Conservation (phyloP, 2,797 vertebrate genomes). For the Staurois parvus region DNA sequence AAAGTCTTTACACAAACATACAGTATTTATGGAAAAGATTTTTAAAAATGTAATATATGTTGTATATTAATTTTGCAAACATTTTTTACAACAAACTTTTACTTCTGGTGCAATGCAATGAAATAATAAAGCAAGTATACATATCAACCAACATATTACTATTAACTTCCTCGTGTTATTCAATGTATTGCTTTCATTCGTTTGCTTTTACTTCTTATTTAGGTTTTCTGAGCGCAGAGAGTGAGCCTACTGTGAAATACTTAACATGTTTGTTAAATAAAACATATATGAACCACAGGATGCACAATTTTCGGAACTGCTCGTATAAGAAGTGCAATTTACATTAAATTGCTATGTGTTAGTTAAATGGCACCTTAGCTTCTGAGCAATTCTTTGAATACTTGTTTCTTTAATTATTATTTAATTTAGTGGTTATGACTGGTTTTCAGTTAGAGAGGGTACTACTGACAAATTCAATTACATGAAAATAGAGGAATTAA, state of each 20-base stretch:
- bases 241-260: constrained; percentile 62
- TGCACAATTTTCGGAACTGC: constrained; percentile 79
- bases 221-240: constrained; percentile 64
- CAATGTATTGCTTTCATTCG: constrained; percentile 60
- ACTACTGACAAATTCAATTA: constrained; percentile 98
- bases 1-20: too few species aligned
- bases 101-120: not conserved
- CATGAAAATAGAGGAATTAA: constrained; percentile 93
- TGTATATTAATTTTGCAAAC: not conserved
- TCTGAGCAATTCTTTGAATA: constrained; percentile 85
- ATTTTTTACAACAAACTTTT: not conserved
- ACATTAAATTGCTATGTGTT: constrained; percentile 86
- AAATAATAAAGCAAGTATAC: not conserved
- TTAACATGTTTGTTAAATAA: constrained; percentile 73
- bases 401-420: constrained; percentile 91
- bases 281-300: constrained; percentile 78
- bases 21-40: too few species aligned
- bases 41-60: too few species aligned
- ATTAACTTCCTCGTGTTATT: constrained; percentile 9
- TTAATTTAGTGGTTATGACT: constrained; percentile 90
- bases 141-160: not conserved
- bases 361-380: constrained; percentile 84
- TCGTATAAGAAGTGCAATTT: constrained; percentile 81
- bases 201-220: constrained; percentile 64
- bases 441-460: constrained; percentile 92